Evolutionary conservation across 2,888 invertebrate species (phyloP), one percentile per base, ranked within the genome.

Genomic region (Pachycephus smyrnensis): DNA sequence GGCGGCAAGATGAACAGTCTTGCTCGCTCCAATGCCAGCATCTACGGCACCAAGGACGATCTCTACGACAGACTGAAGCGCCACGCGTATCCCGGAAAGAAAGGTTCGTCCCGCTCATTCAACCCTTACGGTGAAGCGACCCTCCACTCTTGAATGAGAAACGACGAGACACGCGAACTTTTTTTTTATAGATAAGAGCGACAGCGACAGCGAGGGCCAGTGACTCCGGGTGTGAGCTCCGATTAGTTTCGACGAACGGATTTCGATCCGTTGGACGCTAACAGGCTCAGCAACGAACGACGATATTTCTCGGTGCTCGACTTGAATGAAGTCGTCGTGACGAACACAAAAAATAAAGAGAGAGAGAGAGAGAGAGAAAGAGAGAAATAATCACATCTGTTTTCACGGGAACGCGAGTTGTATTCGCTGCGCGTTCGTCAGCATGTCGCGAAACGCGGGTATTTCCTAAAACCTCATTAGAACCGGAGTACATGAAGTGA

Each of bases 41-140:
- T 98, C 90, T 98, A 98, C 91, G 98, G 98, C 84, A 97, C 97
- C 88, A 98, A 98, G 93, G 98, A 98, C 91, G 98, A 98, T 92
- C 94, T 98, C 87, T 98, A 98, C 91, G 98, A 98, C 93, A 95
- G 98, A 93, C 94, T 98, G 92, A 97, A 98, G 93, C 95, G 98
- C 92, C 98, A 98, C 93, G 98, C 98, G 91, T 98, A 98, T 92
- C 96, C 96, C 86, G 96, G 96, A 88, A 98, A 98, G 94, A 98
- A 98, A 97, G 98, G 98, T 98, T 93, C 93, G 88, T 85, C 77
- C 75, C 35, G n/a, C n/a, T 30, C 36, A 40, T 83, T 32, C 71
- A 71, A 71, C 32, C 32, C 71, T 71, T 32, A 71, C 31, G 32
- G 71, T 71, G 32, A 71, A 71, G 32, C 40, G 40, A 40, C 31